phyloP scores from a whole-genome alignment of 2,113 vertebrate species.

The Machaerirhynchus nigripectus region DNA sequence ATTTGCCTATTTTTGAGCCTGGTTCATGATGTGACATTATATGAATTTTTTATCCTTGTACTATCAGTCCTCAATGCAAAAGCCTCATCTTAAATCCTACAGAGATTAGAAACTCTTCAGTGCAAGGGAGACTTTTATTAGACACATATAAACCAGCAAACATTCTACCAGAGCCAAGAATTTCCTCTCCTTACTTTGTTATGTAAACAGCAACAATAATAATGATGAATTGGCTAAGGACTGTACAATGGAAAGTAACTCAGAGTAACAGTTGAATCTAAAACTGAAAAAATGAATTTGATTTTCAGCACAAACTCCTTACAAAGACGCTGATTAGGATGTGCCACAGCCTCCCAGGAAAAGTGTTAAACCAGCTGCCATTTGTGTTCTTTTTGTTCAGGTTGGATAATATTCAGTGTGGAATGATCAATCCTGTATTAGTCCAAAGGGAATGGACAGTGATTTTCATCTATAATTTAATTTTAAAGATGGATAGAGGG shows the following conservation, averaged over 20 bases:
- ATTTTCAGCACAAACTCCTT: background rate
- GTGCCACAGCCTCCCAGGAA: background rate
- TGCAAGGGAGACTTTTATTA: background rate
- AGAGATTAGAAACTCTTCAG: background rate
- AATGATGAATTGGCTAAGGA: background rate
- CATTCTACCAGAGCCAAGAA: background rate
- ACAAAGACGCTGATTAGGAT: background rate
- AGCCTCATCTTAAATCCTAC: background rate
- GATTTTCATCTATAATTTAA: slow-evolving; percentile 25
- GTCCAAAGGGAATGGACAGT: background rate
- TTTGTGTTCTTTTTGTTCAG: slow-evolving; percentile 1
- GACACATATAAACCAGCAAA: background rate
- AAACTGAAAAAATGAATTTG: background rate
- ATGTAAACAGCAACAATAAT: background rate
- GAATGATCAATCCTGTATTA: slow-evolving; percentile 6
- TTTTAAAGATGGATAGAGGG: background rate
- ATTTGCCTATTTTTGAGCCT: background rate
- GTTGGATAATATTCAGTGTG: background rate
- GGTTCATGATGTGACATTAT: background rate
- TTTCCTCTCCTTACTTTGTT: background rate
- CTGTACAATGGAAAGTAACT: background rate
- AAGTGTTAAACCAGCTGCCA: background rate
- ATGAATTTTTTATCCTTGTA: background rate
- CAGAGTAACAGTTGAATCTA: background rate
- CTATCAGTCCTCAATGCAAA: background rate